Evolutionary conservation across 1,140 invertebrate genomes (phyloP).

Genomic region (Procambarus virginalis): DNA sequence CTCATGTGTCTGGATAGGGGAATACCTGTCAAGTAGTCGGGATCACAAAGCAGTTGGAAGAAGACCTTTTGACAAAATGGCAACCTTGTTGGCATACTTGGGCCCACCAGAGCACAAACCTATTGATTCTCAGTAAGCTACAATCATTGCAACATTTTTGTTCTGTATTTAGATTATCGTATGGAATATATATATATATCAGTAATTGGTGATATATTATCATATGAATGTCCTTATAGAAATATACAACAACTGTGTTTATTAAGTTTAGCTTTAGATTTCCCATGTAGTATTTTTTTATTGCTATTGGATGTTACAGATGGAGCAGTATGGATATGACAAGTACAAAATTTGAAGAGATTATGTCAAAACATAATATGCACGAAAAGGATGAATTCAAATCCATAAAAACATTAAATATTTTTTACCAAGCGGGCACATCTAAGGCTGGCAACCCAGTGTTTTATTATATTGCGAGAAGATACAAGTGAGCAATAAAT

Average conservation of each 20-base stretch:
- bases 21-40: constrained; percentile 95
- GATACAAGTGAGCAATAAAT: constrained; percentile 87
- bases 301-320: constrained; percentile 73
- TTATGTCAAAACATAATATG: constrained; percentile 98
- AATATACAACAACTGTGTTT: too few relatives aligned
- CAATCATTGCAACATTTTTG: neutral
- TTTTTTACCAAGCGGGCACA: constrained; percentile 97
- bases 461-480: constrained; percentile 97
- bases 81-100: constrained; percentile 94
- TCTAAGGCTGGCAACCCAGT: constrained; percentile 94
- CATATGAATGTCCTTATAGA: too few relatives aligned
- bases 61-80: constrained; percentile 98
- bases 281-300: neutral
- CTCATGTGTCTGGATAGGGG: constrained; percentile 72
- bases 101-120: constrained; percentile 98
- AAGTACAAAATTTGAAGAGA: constrained; percentile 96
- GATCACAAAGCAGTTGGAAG: constrained; percentile 97
- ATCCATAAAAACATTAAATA: constrained; percentile 95
- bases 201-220: too few relatives aligned
- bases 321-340: constrained; percentile 98
- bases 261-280: neutral
- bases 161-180: too few relatives aligned
- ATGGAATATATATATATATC: too few relatives aligned
- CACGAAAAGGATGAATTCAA: constrained; percentile 99
- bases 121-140: constrained; percentile 90